Evolutionary conservation across 2,888 invertebrate species (phyloP), one percentile per base, ranked within the genome.

Genomic region (Oscheius myriophilus): DNA sequence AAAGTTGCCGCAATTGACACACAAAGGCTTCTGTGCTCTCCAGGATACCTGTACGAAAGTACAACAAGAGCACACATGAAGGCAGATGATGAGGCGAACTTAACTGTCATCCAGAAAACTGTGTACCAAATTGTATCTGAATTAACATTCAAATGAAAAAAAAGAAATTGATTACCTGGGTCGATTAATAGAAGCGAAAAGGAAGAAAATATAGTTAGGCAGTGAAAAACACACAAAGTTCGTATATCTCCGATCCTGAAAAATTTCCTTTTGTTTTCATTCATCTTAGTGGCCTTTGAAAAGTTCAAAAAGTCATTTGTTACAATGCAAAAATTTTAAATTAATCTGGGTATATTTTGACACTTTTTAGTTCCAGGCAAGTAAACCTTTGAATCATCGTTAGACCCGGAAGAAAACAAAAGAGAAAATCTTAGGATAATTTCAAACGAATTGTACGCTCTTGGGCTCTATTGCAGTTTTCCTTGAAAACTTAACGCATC

Each of bases 1-100:
- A 67, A 42, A 39, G 67, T 67, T 9, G 67, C 51, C n/a, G 41
- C 25, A 39, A 67, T 33, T 12, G 42, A 46, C 1, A 67, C 42
- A 16, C 49, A 67, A 42, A 46, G 43, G 18, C 51, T 51, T n/a
- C 67, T 46, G 25, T 52, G 58, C 51, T 59, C 67, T 7, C 21
- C n/a, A 9, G 67, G 67, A 52, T 51, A 67, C 23, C 41, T 23
- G 25, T 46, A 46, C n/a, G 67, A 58, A 33, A 43, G 26, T n/a
- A 67, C 58, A n/a, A 67, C 51, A 16, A 67, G 39, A 9, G 58
- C 42, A 46, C 67, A 67, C 67, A 67, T 67, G 23, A 59, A 67
- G 51, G 67, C 67, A 16, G 67, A 67, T 2, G 58, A 58, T 21
- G 51, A 67, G 9, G 67, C 49, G 33, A 67, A 67, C 46, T 67